Evolutionary conservation across 2,797 vertebrate species (phyloP).

Genomic region (Gallinago nigripennis): DNA sequence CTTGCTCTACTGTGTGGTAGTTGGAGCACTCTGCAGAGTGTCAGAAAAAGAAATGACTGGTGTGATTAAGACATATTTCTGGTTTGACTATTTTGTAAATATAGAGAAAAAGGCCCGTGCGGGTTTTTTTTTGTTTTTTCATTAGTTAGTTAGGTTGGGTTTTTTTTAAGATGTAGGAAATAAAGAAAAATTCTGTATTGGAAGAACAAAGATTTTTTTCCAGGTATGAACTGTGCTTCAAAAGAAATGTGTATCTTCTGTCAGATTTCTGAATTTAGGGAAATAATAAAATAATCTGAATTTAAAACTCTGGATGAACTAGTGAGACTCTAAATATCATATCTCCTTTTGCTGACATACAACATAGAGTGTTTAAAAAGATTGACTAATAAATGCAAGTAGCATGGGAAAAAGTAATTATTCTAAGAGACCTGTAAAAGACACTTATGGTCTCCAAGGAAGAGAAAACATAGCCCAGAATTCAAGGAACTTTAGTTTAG

Average conservation of each 20-base stretch:
- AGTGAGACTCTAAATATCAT: neutral
- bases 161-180: neutral
- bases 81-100: neutral
- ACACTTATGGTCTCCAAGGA: neutral
- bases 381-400: neutral
- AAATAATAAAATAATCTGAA: neutral
- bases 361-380: neutral
- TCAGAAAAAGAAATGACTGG: neutral
- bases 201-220: neutral
- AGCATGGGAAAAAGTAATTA: neutral
- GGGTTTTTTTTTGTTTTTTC: no score
- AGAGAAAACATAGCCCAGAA: neutral
- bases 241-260: neutral
- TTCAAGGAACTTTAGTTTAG: neutral
- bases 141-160: no score
- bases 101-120: neutral
- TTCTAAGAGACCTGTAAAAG: neutral
- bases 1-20: neutral
- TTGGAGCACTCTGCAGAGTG: neutral
- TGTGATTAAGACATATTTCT: neutral
- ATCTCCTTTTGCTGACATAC: neutral
- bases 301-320: neutral
- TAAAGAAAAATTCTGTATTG: neutral
- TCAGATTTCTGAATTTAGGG: neutral
- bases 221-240: neutral